Conservation (phyloP, 2,113 vertebrate genomes). For the Silurus asotus region DNA sequence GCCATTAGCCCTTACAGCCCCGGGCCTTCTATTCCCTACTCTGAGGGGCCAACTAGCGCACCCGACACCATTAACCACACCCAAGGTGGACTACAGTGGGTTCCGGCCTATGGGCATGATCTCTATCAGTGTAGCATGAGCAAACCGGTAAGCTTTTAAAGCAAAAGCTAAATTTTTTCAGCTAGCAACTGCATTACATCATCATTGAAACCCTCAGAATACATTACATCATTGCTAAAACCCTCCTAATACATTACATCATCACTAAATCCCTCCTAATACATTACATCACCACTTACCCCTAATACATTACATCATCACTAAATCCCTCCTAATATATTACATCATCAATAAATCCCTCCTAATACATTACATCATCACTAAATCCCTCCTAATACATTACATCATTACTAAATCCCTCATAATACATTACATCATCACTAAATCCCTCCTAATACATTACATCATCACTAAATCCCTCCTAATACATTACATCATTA, state of each 20-base stretch:
- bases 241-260: neutral
- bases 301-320: neutral
- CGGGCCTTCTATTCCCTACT: constrained; percentile 83
- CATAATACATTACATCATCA: neutral
- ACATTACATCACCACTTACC: neutral
- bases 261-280: neutral
- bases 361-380: neutral
- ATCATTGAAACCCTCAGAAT: neutral
- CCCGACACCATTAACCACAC: constrained; percentile 86
- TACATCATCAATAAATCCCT: neutral
- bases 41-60: constrained; percentile 92
- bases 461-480: neutral
- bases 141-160: constrained; percentile 81
- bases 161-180: neutral
- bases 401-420: neutral
- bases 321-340: neutral
- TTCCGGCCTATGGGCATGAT: constrained; percentile 88
- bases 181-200: neutral
- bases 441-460: neutral
- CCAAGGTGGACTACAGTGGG: constrained; percentile 88
- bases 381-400: neutral
- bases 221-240: neutral
- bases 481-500: neutral
- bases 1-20: constrained; percentile 78
- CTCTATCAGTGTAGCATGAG: constrained; percentile 94